Percentiles rank a stretch among this genome's conserved stretches.
These are phyloP conservation scores for Eurystomus gularis DNA, from an alignment of 2,113 vertebrate genomes.

Conservation along the genomic window DNA sequence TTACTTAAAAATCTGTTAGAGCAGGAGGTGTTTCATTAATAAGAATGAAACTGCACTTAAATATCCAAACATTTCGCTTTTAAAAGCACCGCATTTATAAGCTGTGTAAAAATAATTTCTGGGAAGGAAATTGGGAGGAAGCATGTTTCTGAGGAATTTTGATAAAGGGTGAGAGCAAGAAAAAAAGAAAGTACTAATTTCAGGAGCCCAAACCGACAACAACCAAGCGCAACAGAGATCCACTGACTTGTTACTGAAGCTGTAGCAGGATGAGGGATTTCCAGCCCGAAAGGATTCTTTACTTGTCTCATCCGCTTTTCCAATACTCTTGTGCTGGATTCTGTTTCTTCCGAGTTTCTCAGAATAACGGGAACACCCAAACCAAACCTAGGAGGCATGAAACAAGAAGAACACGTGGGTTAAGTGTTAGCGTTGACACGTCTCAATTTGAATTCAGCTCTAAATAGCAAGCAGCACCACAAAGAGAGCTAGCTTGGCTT, in stretches of 20 bases:
- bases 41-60: not conserved
- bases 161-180: not conserved
- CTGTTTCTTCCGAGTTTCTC: constrained; percentile 88
- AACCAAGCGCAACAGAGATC: not conserved
- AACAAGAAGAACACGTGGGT: not conserved
- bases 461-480: not conserved
- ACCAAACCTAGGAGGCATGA: constrained; percentile 82
- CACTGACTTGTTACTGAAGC: constrained; percentile 85
- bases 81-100: not conserved
- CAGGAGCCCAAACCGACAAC: not conserved
- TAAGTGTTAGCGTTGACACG: not conserved
- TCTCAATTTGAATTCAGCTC: not conserved
- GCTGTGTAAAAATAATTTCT: not conserved
- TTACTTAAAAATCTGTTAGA: not conserved
- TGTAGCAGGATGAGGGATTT: constrained; percentile 70
- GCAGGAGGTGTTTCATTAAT: constrained; percentile 11
- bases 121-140: no score
- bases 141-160: not conserved
- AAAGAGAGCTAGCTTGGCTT: not conserved
- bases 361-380: constrained; percentile 92
- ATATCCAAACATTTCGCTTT: not conserved
- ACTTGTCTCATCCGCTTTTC: constrained; percentile 93
- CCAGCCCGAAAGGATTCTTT: constrained; percentile 91
- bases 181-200: not conserved
- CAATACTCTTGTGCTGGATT: constrained; percentile 75